Percentiles rank a stretch among this genome's conserved stretches.
phyloP scores from a whole-genome alignment of 2,113 vertebrate species.

The Channa argus region DNA sequence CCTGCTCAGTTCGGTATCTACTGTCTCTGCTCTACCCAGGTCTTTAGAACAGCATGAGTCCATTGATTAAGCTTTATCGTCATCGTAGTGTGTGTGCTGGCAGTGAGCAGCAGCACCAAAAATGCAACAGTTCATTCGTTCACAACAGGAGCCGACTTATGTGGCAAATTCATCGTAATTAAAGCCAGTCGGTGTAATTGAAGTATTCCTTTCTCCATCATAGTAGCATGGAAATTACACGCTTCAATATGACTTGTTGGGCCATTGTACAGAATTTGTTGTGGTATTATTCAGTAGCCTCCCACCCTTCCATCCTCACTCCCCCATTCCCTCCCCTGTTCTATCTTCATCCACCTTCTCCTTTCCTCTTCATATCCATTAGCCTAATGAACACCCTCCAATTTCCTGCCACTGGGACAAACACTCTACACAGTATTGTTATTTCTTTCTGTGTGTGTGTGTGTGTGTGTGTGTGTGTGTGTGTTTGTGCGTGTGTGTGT shows the following conservation, averaged over 20 bases:
- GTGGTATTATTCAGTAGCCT: slow-evolving; percentile 63
- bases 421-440: slow-evolving; percentile 68
- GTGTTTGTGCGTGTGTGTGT: slow-evolving; percentile 24
- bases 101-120: slow-evolving; percentile 37
- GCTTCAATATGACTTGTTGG: slow-evolving; percentile 69
- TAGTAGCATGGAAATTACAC: slow-evolving; percentile 69
- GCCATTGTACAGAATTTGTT: slow-evolving; percentile 68
- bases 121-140: slow-evolving; percentile 58
- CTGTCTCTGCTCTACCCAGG: slow-evolving; percentile 46
- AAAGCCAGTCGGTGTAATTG: slow-evolving; percentile 77
- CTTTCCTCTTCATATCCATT: slow-evolving; percentile 80
- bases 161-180: slow-evolving; percentile 80
- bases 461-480: slow-evolving; percentile 10
- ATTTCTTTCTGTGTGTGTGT: slow-evolving; percentile 21
- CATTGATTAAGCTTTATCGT: slow-evolving; percentile 72
- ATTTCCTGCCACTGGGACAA: slow-evolving; percentile 70
- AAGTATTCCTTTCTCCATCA: slow-evolving; percentile 72
- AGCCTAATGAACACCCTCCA: slow-evolving; percentile 83
- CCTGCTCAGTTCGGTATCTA: slow-evolving; percentile 39
- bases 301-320: slow-evolving; percentile 12
- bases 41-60: slow-evolving; percentile 67
- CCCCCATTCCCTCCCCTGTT: slow-evolving; percentile 20
- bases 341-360: slow-evolving; percentile 36
- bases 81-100: slow-evolving; percentile 40
- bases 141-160: slow-evolving; percentile 66